Conservation (phyloP, 1,140 invertebrate species). For the Agrilus planipennis region DNA sequence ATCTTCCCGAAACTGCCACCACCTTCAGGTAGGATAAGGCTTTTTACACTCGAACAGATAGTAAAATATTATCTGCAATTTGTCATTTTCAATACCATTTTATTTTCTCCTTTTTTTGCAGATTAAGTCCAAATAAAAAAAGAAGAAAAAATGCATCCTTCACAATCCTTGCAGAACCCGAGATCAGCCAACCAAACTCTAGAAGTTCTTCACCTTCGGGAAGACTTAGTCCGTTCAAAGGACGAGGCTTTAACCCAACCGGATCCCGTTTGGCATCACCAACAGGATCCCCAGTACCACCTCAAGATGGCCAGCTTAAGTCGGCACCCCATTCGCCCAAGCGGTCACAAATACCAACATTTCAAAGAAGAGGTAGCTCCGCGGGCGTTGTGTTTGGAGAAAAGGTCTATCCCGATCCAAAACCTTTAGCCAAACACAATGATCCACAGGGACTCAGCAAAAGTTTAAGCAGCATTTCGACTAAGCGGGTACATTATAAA, state of each 20-base stretch:
- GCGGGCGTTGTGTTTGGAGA: slow-evolving; percentile 19
- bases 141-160: slow-evolving; percentile 40
- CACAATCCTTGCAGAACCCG: slow-evolving; percentile 45
- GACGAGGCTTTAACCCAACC: slow-evolving; percentile 40
- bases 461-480: slow-evolving; percentile 28
- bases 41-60: neutral
- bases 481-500: slow-evolving; percentile 12
- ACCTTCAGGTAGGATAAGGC: slow-evolving; percentile 23
- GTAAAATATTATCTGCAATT: neutral
- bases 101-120: slow-evolving; percentile 11
- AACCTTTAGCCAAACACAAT: neutral
- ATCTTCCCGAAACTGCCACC: slow-evolving; percentile 24
- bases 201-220: slow-evolving; percentile 37
- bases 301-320: slow-evolving; percentile 9
- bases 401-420: slow-evolving; percentile 8
- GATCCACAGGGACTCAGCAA: slow-evolving; percentile 22
- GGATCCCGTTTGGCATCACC: slow-evolving; percentile 30
- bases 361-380: slow-evolving; percentile 14
- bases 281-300: slow-evolving; percentile 24
- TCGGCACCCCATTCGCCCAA: slow-evolving; percentile 7
- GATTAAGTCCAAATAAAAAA: slow-evolving; percentile 31
- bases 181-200: slow-evolving; percentile 31
- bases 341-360: slow-evolving; percentile 18
- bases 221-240: slow-evolving; percentile 43
- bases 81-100: no score